A percentile compares a stretch with the other conserved stretches of the same genome.
Conservation (phyloP, 64 coral and sea anemone species). For the Actinia tenebrosa region DNA sequence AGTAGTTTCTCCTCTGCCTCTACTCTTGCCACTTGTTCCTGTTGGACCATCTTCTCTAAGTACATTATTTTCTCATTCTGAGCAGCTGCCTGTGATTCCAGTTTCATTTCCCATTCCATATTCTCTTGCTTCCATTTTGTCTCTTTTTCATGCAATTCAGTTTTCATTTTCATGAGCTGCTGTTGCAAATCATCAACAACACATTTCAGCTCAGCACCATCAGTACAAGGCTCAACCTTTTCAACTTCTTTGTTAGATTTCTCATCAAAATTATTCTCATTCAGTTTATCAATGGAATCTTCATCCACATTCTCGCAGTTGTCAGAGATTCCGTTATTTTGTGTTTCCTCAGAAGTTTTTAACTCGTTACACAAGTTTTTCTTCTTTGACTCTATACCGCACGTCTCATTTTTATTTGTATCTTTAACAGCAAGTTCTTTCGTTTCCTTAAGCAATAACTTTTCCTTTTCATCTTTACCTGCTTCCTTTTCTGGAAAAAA, state of each 20-base stretch:
- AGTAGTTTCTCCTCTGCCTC: slow-evolving; percentile 37
- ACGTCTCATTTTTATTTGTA: neutral
- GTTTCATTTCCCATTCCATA: slow-evolving; percentile 38
- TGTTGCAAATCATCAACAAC: neutral
- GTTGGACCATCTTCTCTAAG: slow-evolving; percentile 28
- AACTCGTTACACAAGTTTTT: neutral
- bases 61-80: slow-evolving; percentile 41
- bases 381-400: neutral
- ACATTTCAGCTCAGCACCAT: slow-evolving; percentile 12
- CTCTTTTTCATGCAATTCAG: slow-evolving; percentile 6
- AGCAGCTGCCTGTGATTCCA: neutral
- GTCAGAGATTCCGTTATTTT: neutral
- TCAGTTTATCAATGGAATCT: neutral
- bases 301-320: neutral
- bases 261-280: slow-evolving; percentile 3
- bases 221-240: neutral
- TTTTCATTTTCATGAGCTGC: neutral
- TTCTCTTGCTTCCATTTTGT: slow-evolving; percentile 26
- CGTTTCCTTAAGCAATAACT: neutral
- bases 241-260: neutral
- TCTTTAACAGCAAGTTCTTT: neutral
- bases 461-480: neutral
- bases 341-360: neutral
- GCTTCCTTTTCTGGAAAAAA: neutral
- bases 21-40: slow-evolving; percentile 18